A percentile compares a stretch with the other conserved stretches of the same genome.
Conservation (phyloP, 2,113 vertebrate species). For the Labeo catla region DNA sequence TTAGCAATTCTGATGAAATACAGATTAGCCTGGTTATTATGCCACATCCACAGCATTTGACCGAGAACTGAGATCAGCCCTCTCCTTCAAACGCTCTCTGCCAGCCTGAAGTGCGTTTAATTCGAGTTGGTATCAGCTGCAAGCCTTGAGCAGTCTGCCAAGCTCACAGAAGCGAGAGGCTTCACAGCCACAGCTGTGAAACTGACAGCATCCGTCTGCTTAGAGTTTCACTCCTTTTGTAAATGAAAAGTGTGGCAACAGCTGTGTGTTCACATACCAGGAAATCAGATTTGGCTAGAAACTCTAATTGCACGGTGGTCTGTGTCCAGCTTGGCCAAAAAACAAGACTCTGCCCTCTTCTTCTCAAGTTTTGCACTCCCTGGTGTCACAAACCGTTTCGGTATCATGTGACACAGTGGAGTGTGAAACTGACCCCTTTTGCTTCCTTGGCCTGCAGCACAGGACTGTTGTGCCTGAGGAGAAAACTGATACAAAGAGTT, state of each 20-base stretch:
- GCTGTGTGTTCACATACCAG: conserved; percentile 34
- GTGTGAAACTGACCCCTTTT: conserved; percentile 26
- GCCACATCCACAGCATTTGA: conserved; percentile 10
- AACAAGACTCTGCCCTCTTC: not conserved
- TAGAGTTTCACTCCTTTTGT: conserved; percentile 27
- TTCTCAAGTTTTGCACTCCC: conserved; percentile 1
- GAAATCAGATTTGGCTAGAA: conserved; percentile 13
- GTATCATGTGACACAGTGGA: not conserved
- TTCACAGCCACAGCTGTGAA: conserved; percentile 53
- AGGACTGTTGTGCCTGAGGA: not conserved
- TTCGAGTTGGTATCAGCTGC: conserved; percentile 36
- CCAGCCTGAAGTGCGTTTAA: conserved; percentile 25
- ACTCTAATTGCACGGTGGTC: not conserved
- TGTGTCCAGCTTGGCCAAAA: not conserved
- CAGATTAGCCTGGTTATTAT: not conserved
- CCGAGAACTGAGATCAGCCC: conserved; percentile 1
- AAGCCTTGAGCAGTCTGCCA: conserved; percentile 13
- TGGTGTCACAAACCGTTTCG: not conserved
- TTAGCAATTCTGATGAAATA: not conserved
- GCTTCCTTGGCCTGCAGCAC: conserved; percentile 10
- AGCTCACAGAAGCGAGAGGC: not conserved
- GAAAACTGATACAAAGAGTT: not conserved
- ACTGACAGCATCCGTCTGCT: conserved; percentile 25
- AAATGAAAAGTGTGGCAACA: conserved; percentile 41
- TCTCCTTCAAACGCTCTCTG: conserved; percentile 11